Conservation (phyloP, 1,140 invertebrate genomes). For the Drosophila tropicalis region DNA sequence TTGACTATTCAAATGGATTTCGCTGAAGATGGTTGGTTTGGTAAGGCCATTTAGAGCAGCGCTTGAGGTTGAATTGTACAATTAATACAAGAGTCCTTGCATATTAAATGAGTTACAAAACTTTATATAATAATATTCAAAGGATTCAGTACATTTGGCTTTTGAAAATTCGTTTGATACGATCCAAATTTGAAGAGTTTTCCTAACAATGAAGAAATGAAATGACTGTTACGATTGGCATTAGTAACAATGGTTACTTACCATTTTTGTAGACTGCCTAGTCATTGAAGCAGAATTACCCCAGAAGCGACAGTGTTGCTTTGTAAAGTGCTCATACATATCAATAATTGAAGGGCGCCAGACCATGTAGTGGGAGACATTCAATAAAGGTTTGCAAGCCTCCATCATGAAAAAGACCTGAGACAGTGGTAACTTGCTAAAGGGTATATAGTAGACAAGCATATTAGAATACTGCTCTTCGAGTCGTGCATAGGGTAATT, state of each 20-base stretch:
- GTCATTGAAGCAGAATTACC: neutral
- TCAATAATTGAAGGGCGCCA: slow-evolving; percentile 7
- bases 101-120: slow-evolving; percentile 35
- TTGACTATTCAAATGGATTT: slow-evolving; percentile 5
- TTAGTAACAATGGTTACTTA: neutral
- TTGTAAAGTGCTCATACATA: slow-evolving; percentile 14
- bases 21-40: slow-evolving; percentile 6
- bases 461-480: slow-evolving; percentile 7
- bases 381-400: neutral
- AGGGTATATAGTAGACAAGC: slow-evolving; percentile 25
- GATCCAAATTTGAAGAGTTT: neutral
- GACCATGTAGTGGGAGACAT: slow-evolving; percentile 12
- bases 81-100: slow-evolving; percentile 39
- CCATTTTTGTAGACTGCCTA: neutral
- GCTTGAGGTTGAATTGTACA: too few species aligned
- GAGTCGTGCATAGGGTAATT: slow-evolving; percentile 2
- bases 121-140: neutral
- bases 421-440: neutral
- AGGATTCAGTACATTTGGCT: neutral
- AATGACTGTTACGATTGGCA: neutral
- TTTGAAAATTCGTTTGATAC: neutral
- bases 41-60: too few species aligned
- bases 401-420: slow-evolving; percentile 22
- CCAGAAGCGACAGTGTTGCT: neutral
- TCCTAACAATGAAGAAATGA: neutral